Conservation (phyloP, 2,797 vertebrate species). For the Argentina silus region DNA sequence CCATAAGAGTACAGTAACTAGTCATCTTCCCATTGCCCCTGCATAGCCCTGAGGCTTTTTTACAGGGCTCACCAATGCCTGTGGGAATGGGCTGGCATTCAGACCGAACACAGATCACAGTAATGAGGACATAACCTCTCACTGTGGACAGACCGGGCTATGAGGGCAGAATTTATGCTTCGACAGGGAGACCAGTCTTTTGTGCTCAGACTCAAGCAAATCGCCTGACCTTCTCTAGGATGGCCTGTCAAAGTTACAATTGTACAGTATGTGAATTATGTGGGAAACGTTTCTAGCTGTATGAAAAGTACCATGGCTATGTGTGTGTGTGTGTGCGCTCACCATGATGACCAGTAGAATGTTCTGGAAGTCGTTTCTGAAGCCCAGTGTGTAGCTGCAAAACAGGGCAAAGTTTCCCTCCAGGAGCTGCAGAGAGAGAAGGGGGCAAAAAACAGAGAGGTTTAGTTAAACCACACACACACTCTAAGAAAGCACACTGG, state of each 20-base stretch:
- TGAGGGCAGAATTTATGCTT: constrained; percentile 49
- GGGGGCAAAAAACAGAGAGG: not conserved
- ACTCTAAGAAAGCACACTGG: not conserved
- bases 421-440: constrained; percentile 81
- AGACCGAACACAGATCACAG: constrained; percentile 38
- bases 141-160: constrained; percentile 26
- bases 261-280: constrained; percentile 15
- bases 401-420: constrained; percentile 98
- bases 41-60: too few species aligned
- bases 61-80: not conserved
- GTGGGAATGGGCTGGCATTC: constrained; percentile 69
- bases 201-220: constrained; percentile 42
- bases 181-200: constrained; percentile 42
- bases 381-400: constrained; percentile 92
- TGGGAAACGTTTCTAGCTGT: constrained; percentile 24
- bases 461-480: not conserved
- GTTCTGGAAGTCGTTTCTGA: constrained; percentile 94
- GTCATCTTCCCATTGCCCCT: not conserved
- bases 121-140: constrained; percentile 21
- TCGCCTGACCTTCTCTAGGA: constrained; percentile 34
- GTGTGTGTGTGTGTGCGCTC: constrained; percentile 43
- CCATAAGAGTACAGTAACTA: not conserved
- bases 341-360: constrained; percentile 97
- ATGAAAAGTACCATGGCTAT: not conserved
- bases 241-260: constrained; percentile 22